Evolutionary conservation across 2,888 invertebrate genomes (phyloP).

Genomic region (Harpalus rubripes): DNA sequence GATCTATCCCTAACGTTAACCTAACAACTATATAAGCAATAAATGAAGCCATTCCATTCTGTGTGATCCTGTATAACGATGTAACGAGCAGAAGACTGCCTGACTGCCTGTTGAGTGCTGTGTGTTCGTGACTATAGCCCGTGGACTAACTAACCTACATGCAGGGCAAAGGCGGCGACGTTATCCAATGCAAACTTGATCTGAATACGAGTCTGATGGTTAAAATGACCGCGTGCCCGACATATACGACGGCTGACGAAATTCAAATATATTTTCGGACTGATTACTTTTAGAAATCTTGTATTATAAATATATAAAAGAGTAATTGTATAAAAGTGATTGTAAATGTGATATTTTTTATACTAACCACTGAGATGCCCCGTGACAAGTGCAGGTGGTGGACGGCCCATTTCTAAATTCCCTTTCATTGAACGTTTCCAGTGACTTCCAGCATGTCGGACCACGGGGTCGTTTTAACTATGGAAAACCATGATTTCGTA

Average conservation of each 20-base stretch:
- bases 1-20: constrained; percentile 29
- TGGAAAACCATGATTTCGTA: constrained; percentile 51
- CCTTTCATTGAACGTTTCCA: constrained; percentile 63
- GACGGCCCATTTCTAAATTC: constrained; percentile 63
- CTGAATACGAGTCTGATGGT: constrained; percentile 39
- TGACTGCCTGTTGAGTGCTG: constrained; percentile 24
- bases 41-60: constrained; percentile 78
- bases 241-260: constrained; percentile 57
- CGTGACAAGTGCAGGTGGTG: constrained; percentile 28
- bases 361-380: constrained; percentile 62
- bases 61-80: constrained; percentile 70
- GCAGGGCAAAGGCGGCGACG: constrained; percentile 33
- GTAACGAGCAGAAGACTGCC: constrained; percentile 28
- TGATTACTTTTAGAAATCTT: constrained; percentile 63
- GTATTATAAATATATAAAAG: constrained; percentile 63
- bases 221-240: constrained; percentile 61
- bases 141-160: constrained; percentile 7
- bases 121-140: constrained; percentile 37
- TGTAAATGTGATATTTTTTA: constrained; percentile 67
- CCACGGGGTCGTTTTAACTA: constrained; percentile 61
- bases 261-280: constrained; percentile 64
- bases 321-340: constrained; percentile 67
- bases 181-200: neutral
- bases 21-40: constrained; percentile 71
- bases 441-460: constrained; percentile 64